Conservation (phyloP, 37 sponge, comb jelly and placozoan species). For the Crambe crambe region DNA sequence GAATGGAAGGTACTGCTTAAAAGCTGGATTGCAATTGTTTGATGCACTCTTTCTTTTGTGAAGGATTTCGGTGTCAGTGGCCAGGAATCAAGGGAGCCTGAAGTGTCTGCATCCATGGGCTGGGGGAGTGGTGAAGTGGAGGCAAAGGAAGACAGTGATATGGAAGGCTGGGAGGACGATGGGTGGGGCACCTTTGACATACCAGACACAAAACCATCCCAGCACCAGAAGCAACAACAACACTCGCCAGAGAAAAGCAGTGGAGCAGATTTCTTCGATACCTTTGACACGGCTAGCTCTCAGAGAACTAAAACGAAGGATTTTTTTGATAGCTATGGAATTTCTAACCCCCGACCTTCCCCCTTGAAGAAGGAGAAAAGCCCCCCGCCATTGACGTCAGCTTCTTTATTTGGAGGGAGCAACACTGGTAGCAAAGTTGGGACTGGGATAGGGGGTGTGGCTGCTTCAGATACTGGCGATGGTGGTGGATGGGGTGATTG, state of each 20-base stretch:
- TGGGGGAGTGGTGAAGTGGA: neutral
- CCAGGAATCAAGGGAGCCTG: neutral
- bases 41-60: too few relatives aligned
- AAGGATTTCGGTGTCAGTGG: neutral
- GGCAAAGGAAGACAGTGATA: slow-evolving; percentile 38
- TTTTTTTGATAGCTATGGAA: slow-evolving; percentile 5
- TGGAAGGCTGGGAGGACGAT: slow-evolving; percentile 67
- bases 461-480: neutral
- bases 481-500: slow-evolving; percentile 57
- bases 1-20: slow-evolving; percentile 49
- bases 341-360: neutral
- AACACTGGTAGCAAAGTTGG: neutral
- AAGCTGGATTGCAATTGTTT: too few relatives aligned
- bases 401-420: slow-evolving; percentile 18
- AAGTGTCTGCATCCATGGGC: neutral
- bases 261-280: slow-evolving; percentile 62
- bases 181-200: slow-evolving; percentile 37
- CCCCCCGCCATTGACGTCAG: slow-evolving; percentile 44
- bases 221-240: neutral
- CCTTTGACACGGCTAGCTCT: neutral
- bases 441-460: neutral
- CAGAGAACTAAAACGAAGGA: neutral
- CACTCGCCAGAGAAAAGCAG: slow-evolving; percentile 10
- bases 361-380: slow-evolving; percentile 4
- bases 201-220: neutral